Evolutionary conservation across 2,888 invertebrate genomes (phyloP).

Genomic region (Dyspetes luteomarginatus): DNA sequence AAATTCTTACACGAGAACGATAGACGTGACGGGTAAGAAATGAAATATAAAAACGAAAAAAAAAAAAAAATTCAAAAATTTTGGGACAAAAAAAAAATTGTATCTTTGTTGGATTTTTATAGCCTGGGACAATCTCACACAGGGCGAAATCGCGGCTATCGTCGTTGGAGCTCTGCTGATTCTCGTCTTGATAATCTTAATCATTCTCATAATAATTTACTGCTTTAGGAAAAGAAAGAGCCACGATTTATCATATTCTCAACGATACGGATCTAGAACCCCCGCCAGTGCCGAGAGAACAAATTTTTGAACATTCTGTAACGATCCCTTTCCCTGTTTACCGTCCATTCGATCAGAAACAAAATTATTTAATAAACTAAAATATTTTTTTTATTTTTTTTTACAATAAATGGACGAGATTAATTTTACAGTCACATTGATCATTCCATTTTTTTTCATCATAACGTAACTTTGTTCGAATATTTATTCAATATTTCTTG

Average conservation of each 20-base stretch:
- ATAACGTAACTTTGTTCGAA: neutral
- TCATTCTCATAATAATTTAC: constrained; percentile 86
- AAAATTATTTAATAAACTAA: neutral
- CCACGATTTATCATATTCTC: constrained; percentile 86
- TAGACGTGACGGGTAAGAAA: constrained; percentile 86
- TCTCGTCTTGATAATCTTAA: constrained; percentile 86
- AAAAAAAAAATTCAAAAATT: constrained; percentile 11
- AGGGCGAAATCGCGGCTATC: constrained; percentile 88
- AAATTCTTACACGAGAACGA: constrained; percentile 86
- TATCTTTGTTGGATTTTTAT: too few species aligned
- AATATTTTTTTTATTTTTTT: neutral
- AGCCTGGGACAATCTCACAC: constrained; percentile 84
- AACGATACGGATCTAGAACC: constrained; percentile 80
- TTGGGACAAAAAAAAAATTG: too few species aligned
- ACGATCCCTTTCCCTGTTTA: neutral
- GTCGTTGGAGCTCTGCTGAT: constrained; percentile 87
- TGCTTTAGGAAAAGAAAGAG: constrained; percentile 86
- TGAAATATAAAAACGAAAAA: constrained; percentile 71
- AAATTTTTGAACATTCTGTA: constrained; percentile 69
- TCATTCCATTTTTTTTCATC: neutral
- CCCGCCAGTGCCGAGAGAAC: constrained; percentile 75
- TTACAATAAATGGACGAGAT: neutral
- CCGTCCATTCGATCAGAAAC: constrained; percentile 27
- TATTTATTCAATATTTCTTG: neutral
- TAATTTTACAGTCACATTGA: neutral